A percentile compares a stretch with the other conserved stretches of the same genome.
Conservation (phyloP, 2,113 vertebrate genomes). For the Pangasianodon hypophthalmus region DNA sequence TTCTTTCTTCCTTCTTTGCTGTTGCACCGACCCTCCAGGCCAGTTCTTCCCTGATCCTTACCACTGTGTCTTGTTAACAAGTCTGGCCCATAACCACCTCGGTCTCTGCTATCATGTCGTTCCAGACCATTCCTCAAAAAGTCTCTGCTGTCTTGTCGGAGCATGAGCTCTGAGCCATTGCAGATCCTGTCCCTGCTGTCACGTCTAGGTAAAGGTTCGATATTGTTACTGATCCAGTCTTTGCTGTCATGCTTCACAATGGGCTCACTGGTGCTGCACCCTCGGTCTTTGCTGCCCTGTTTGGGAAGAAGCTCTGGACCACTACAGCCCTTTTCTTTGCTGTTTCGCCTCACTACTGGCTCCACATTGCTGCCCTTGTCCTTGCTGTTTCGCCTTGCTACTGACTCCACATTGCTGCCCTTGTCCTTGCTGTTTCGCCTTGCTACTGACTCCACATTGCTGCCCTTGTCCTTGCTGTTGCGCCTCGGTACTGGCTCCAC, state of each 20-base stretch:
- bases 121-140: conserved; percentile 65
- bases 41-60: conserved; percentile 68
- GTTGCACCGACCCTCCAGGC: conserved; percentile 67
- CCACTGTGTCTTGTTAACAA: conserved; percentile 64
- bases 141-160: conserved; percentile 70
- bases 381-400: conserved; percentile 65
- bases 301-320: conserved; percentile 61
- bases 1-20: conserved; percentile 53
- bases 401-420: not conserved
- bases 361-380: conserved; percentile 56
- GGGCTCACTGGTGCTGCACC: conserved; percentile 27
- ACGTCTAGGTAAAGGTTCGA: conserved; percentile 45
- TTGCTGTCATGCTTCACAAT: conserved; percentile 65
- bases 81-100: conserved; percentile 38
- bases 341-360: conserved; percentile 66
- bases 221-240: conserved; percentile 41
- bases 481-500: conserved; percentile 60
- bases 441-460: conserved; percentile 55
- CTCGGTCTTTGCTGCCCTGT: conserved; percentile 67
- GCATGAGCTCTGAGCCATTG: conserved; percentile 61
- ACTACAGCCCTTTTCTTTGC: conserved; percentile 66
- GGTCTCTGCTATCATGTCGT: conserved; percentile 70
- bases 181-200: conserved; percentile 63
- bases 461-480: conserved; percentile 66
- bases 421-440: conserved; percentile 47